Percentiles rank a stretch among this genome's conserved stretches.
Evolutionary conservation across 2,888 invertebrate genomes (phyloP).

Genomic region (Luperina testacea): DNA sequence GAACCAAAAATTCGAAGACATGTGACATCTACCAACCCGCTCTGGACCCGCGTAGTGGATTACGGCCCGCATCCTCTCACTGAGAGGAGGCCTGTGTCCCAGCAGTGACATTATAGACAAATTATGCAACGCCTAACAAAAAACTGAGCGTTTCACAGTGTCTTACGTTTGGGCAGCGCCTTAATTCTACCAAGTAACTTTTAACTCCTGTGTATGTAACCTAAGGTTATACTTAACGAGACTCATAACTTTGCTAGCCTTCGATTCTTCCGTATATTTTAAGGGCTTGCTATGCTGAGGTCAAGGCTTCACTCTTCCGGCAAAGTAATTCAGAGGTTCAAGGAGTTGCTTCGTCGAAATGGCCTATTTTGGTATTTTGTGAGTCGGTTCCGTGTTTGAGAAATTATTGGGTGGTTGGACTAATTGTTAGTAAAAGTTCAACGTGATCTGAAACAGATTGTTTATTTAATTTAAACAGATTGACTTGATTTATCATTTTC

Average conservation of each 20-base stretch:
- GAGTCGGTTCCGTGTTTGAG: constrained; percentile 31
- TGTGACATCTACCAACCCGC: not conserved
- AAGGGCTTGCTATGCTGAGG: constrained; percentile 56
- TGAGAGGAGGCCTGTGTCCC: not conserved
- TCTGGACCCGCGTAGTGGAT: not conserved
- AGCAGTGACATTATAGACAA: not conserved
- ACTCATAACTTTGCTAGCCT: constrained; percentile 58
- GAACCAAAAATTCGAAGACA: not conserved
- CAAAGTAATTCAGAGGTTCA: constrained; percentile 54
- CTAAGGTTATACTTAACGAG: constrained; percentile 58
- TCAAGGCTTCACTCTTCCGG: constrained; percentile 49
- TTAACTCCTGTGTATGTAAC: constrained; percentile 42
- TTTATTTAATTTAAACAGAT: not conserved
- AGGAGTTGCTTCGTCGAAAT: constrained; percentile 37
- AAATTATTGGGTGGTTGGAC: constrained; percentile 14
- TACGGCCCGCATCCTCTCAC: not conserved
- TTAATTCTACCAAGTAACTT: constrained; percentile 28
- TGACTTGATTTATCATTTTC: not conserved
- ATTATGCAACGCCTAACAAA: not conserved
- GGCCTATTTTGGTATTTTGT: constrained; percentile 55
- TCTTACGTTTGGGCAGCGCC: not conserved
- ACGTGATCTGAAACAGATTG: not conserved
- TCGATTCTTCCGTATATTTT: constrained; percentile 61
- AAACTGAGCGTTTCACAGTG: not conserved
- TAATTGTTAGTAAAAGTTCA: constrained; percentile 36